Evolutionary conservation across 1,140 invertebrate genomes (phyloP).

Genomic region (Leptopilina boulardi): DNA sequence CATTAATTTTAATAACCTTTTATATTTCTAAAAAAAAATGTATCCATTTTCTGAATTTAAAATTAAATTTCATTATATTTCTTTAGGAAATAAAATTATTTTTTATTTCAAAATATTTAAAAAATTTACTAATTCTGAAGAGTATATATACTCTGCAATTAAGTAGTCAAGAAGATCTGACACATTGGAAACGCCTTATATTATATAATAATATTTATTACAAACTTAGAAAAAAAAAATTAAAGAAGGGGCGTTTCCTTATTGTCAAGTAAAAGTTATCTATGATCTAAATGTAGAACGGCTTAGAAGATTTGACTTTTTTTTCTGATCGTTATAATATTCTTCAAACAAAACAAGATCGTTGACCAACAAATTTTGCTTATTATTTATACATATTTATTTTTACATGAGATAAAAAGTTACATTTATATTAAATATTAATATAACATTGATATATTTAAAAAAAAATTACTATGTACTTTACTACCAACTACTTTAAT

Average conservation of each 20-base stretch:
- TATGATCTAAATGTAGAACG: constrained; percentile 12
- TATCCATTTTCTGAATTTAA: too few relatives aligned
- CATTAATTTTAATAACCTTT: too few relatives aligned
- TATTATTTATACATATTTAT: too few relatives aligned
- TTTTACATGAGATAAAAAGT: too few relatives aligned
- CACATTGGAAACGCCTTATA: constrained; percentile 29
- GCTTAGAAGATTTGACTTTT: not conserved
- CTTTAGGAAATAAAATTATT: too few relatives aligned
- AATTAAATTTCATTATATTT: too few relatives aligned
- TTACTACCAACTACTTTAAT: too few relatives aligned
- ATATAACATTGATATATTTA: too few relatives aligned
- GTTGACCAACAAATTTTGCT: too few relatives aligned
- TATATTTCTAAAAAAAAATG: too few relatives aligned
- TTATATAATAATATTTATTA: constrained; percentile 15
- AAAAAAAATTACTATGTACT: too few relatives aligned
- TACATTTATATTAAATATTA: too few relatives aligned
- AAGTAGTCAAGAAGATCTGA: constrained; percentile 17
- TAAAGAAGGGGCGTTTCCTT: constrained; percentile 7
- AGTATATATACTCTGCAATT: not conserved
- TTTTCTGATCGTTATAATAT: not conserved
- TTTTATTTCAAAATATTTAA: constrained; percentile 4
- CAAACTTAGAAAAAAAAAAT: constrained; percentile 15
- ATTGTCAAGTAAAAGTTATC: constrained; percentile 16
- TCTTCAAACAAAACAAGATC: not conserved
- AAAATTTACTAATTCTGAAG: not conserved